phyloP scores from a whole-genome alignment of 1,140 invertebrate species.

The Leptonema lineaticorne region DNA sequence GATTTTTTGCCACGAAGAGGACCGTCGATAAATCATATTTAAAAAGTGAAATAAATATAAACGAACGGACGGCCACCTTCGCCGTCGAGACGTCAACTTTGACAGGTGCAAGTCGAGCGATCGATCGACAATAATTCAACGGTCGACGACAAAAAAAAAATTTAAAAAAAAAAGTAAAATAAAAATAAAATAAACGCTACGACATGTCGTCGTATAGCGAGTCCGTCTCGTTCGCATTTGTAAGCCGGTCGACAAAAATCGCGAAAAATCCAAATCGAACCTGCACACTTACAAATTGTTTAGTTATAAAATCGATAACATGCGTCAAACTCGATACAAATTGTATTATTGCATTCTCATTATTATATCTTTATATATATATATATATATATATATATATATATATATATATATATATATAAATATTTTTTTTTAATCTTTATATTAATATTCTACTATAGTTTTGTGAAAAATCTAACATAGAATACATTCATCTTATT shows the following conservation, averaged over 20 bases:
- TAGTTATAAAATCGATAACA: neutral
- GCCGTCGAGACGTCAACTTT: neutral
- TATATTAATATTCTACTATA: no score
- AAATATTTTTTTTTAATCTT: no score
- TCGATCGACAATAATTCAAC: constrained; percentile 1
- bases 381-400: neutral
- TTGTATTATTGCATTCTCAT: neutral
- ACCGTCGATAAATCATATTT: constrained; percentile 15
- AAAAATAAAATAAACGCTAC: no score
- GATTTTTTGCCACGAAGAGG: no score
- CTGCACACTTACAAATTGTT: neutral
- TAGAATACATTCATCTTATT: no score
- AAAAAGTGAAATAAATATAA: constrained; percentile 1
- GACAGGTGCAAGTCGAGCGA: constrained; percentile 9
- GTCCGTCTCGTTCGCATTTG: neutral
- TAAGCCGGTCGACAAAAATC: neutral
- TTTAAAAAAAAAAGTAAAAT: no score
- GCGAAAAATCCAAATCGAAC: constrained; percentile 1
- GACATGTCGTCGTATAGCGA: neutral
- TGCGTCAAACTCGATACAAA: neutral
- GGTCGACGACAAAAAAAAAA: neutral
- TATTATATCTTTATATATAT: neutral
- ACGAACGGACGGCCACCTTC: constrained; percentile 2
- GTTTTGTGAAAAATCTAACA: no score
- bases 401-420: neutral